Evolutionary conservation across 2,113 vertebrate species (phyloP), one percentile per base, ranked within the genome.

Genomic region (Archocentrus centrarchus): DNA sequence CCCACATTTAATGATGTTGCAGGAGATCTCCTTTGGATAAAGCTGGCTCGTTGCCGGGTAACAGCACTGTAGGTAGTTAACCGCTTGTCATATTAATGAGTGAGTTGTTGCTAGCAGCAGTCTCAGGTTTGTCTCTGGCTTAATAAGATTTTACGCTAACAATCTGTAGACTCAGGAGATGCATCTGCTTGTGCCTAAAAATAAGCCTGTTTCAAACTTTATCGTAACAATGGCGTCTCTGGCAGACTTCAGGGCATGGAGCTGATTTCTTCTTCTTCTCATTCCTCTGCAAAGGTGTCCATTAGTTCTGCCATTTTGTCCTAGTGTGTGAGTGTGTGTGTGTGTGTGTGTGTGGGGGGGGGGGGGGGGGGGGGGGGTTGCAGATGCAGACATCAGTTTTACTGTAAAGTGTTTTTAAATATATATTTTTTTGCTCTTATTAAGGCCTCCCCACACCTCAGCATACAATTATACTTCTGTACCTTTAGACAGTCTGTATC

Each of bases 51-150:
- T 73, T 73, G 68, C 68, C 27, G 14, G 68, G 68, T 73, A 53
- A 73, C 47, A 55, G 27, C 47, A 14, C 68, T 55, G 68, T 55
- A 55, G 68, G 47, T 73, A 73, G 47, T 73, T 73, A 73, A 55
- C 44, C 30, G 68, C 68, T 53, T 20, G 18, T 73, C 68, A 55
- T n/a, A 55, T 73, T 55, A 73, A 73, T 73, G 47, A 73, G 47
- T 55, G 68, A 73, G 47, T 55, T 55, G 68, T 53, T 13, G 27
- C 47, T n/a, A 55, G 68, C 68, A 73, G 27, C 47, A 35, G 44
- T 50, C 27, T 35, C 68, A 3, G 68, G 47, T 35, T 73, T 5
- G 47, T 55, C 11, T n/a, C 27, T 55, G 68, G 27, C 11, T 10
- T 14, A 55, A 55, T 18, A 73, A 53, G 68, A 73, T 53, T 55